These are phyloP conservation scores for Napeogenes sylphis DNA, from an alignment of 2,888 invertebrate species.

Conservation along the genomic window DNA sequence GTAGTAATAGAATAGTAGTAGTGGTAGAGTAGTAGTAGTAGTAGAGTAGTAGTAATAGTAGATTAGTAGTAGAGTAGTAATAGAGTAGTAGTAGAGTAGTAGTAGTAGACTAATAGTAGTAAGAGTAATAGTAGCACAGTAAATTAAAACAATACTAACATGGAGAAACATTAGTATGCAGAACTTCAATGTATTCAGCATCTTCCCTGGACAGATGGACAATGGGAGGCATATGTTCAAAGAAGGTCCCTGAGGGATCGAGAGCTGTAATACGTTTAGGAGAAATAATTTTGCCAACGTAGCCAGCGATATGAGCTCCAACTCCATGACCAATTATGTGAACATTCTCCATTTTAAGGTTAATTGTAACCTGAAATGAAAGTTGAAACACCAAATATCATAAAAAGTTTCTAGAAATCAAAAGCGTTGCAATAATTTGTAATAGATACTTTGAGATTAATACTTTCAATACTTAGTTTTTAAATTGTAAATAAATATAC, in stretches of 20 bases:
- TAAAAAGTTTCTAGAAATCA: background rate
- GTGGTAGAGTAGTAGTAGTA: too few relatives aligned
- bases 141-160: too few relatives aligned
- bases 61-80: too few relatives aligned
- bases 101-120: too few relatives aligned
- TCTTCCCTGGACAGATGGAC: conserved; percentile 12
- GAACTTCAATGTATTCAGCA: conserved; percentile 6
- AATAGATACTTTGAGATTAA: background rate
- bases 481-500: too few relatives aligned
- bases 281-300: conserved; percentile 15
- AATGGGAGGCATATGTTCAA: conserved; percentile 11
- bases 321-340: conserved; percentile 12
- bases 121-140: too few relatives aligned
- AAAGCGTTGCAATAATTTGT: too few relatives aligned
- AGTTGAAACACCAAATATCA: background rate
- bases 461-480: too few relatives aligned
- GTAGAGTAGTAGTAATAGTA: too few relatives aligned
- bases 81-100: too few relatives aligned
- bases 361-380: conserved; percentile 8
- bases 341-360: conserved; percentile 10
- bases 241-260: conserved; percentile 11
- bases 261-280: conserved; percentile 14
- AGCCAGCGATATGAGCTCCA: conserved; percentile 9
- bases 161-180: conserved; percentile 5
- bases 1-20: too few relatives aligned